phyloP scores from a whole-genome alignment of 1,140 invertebrate genomes.

The Drosophila bocqueti region DNA sequence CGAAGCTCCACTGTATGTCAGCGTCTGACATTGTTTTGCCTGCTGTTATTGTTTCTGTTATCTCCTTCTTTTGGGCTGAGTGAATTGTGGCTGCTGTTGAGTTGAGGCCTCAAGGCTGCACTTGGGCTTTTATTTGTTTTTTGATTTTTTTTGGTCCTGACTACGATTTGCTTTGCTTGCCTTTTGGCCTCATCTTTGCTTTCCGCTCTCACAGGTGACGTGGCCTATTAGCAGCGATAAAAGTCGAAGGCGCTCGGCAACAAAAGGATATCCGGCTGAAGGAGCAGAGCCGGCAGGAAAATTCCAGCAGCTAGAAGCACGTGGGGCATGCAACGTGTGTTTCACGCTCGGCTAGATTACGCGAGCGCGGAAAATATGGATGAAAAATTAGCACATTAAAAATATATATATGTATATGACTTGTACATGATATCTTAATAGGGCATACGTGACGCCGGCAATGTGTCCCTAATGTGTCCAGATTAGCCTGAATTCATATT shows the following conservation, averaged over 20 bases:
- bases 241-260: slow-evolving; percentile 73
- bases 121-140: slow-evolving; percentile 30
- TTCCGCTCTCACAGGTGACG: slow-evolving; percentile 49
- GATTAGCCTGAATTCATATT: slow-evolving; percentile 41
- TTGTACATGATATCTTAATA: slow-evolving; percentile 52
- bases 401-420: slow-evolving; percentile 53
- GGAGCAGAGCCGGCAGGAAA: slow-evolving; percentile 46
- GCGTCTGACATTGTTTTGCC: neutral
- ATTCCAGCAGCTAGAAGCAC: slow-evolving; percentile 30
- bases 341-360: slow-evolving; percentile 61
- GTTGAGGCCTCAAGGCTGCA: slow-evolving; percentile 39
- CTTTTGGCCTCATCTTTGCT: slow-evolving; percentile 51
- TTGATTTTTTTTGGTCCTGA: neutral
- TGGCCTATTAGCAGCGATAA: slow-evolving; percentile 77
- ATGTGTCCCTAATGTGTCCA: slow-evolving; percentile 11
- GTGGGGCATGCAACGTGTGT: slow-evolving; percentile 41
- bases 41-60: slow-evolving; percentile 29
- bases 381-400: slow-evolving; percentile 77
- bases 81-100: slow-evolving; percentile 33
- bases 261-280: slow-evolving; percentile 73
- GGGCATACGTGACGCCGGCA: slow-evolving; percentile 40
- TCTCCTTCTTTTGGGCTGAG: slow-evolving; percentile 16
- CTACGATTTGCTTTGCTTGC: slow-evolving; percentile 8
- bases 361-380: slow-evolving; percentile 50
- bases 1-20: neutral